phyloP scores from a whole-genome alignment of 2,797 vertebrate species.

The Platyrinchus mystaceus region DNA sequence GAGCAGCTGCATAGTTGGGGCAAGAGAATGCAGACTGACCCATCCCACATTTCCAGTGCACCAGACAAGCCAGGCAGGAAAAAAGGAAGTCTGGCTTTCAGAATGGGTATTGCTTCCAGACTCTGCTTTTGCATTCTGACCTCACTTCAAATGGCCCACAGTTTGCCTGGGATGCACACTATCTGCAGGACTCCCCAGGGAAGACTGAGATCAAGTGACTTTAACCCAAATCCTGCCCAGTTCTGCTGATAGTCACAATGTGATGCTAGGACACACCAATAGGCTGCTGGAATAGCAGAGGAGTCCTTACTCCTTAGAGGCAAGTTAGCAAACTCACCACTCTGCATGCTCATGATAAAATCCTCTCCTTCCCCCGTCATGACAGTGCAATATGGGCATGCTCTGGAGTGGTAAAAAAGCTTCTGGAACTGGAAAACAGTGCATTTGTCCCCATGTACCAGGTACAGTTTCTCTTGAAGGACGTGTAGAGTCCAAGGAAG shows the following conservation, averaged over 20 bases:
- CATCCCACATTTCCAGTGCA: background rate
- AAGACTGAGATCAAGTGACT: background rate
- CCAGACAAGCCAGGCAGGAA: background rate
- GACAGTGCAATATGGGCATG: constrained; percentile 76
- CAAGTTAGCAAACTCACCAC: background rate
- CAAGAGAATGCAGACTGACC: background rate
- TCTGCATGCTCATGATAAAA: background rate
- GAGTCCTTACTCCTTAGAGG: background rate
- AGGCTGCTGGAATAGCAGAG: background rate
- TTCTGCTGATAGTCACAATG: background rate
- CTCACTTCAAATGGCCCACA: background rate
- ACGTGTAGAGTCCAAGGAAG: constrained; percentile 68
- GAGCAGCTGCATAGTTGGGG: background rate
- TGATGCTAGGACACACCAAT: background rate
- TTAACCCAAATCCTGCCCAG: background rate
- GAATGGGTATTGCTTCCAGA: background rate
- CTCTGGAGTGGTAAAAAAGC: background rate
- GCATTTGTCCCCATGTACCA: constrained; percentile 74
- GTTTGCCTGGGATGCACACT: background rate
- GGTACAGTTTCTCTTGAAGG: constrained; percentile 79
- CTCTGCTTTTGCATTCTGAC: background rate
- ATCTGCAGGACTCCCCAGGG: background rate
- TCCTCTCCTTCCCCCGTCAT: background rate
- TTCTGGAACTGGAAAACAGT: constrained; percentile 78
- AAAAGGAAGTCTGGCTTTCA: background rate